Evolutionary conservation across 2,888 invertebrate species (phyloP), one percentile per base, ranked within the genome.

Genomic region (Strigamia crassipes): DNA sequence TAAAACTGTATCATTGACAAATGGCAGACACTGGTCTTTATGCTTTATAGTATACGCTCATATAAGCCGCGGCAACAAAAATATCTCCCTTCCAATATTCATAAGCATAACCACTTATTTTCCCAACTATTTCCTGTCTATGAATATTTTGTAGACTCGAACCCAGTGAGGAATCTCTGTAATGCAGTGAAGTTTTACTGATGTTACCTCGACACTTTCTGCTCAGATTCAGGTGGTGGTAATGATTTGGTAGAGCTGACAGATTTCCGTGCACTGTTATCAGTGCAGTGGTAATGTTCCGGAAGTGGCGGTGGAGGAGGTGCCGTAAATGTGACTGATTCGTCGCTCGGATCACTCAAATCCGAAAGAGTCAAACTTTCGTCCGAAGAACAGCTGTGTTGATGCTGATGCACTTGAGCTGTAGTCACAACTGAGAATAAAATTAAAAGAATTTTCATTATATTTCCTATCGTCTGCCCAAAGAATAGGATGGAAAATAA

Each of bases 351-450:
- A 18, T 41, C 42, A 41, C 38, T 78, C 13, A 38, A 38, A 27
- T 78, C 78, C 31, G 42, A 78, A 18, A 78, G 31, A 42, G 78
- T 38, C 23, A 78, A 31, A n/a, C 18, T 27, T 31, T 78, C 78
- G 34, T 78, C 78, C 18, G 42, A 38, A 27, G 78, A 38, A 78
- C 78, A 38, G 34, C n/a, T 78, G 13, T 38, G 42, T 31, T 31
- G 34, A 42, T 41, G 42, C 27, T 78, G 78, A 21, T 41, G 78
- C n/a, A 38, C 42, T 78, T 78, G 78, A 42, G 78, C 38, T 10
- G 61, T 61, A 21, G 61, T 61, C 6, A 61, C 61, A 61, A 61
- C 61, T 61, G 10, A 10, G 1, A 27, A 27, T 3, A 27, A 27
- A 78, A 34, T 23, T 23, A 9, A 18, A 18, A 66, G 21, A 15